These are phyloP conservation scores for Phragmatobia fuliginosa DNA, from an alignment of 2,888 invertebrate genomes.

Conservation along the genomic window DNA sequence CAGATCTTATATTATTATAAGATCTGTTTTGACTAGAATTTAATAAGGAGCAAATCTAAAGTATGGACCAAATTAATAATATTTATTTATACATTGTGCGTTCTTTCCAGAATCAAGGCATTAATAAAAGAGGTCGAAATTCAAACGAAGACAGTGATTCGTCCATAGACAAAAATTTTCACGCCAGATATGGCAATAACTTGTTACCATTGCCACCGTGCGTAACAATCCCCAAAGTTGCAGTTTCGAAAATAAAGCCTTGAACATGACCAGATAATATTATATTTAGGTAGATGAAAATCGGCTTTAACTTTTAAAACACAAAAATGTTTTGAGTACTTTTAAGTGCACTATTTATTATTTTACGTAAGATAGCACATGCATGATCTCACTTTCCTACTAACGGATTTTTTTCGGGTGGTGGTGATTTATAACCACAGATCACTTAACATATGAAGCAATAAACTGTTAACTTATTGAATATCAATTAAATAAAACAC, in stretches of 20 bases:
- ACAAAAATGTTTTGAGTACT: neutral
- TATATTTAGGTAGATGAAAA: constrained; percentile 26
- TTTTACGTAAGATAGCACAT: constrained; percentile 21
- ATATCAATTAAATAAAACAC: neutral
- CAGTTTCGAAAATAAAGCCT: constrained; percentile 65
- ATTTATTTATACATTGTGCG: constrained; percentile 22
- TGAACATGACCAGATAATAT: constrained; percentile 24
- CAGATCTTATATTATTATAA: too few relatives aligned
- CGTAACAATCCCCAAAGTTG: constrained; percentile 81
- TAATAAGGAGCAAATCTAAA: neutral
- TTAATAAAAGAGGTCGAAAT: constrained; percentile 50
- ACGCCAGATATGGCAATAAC: constrained; percentile 82
- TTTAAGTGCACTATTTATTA: constrained; percentile 35
- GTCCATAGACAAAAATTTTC: constrained; percentile 79
- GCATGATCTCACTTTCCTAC: constrained; percentile 33
- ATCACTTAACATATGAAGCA: neutral
- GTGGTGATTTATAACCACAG: constrained; percentile 19
- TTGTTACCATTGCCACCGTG: constrained; percentile 80
- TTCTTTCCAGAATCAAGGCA: constrained; percentile 73
- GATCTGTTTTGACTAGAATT: neutral
- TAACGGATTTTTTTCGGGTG: constrained; percentile 36
- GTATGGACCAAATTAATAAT: neutral
- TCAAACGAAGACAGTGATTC: constrained; percentile 65
- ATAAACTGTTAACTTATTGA: neutral
- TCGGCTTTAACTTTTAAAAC: constrained; percentile 18